Evolutionary conservation across 2,797 vertebrate genomes (phyloP), one percentile per base, ranked within the genome.

Genomic region (Ptychobarbus kaznakovi): DNA sequence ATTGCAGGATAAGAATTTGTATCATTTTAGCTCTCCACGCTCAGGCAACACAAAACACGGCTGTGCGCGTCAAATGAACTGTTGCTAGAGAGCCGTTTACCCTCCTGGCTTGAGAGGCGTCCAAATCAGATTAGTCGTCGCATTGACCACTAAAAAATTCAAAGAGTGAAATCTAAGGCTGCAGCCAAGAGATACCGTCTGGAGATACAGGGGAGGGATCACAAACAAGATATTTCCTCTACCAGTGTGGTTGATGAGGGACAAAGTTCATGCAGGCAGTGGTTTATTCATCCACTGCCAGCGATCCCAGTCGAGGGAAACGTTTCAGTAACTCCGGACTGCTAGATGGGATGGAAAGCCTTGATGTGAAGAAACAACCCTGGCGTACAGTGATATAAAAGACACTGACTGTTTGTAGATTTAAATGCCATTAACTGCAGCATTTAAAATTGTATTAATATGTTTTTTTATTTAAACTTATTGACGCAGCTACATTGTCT

Each of bases 71-170:
- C 91, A 94, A 96, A 95, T 95, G 94, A 93, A 92, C 93, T 94
- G 93, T 91, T 92, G 92, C 93, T 89, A 68, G 87, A 92, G 81
- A 88, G 44, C 86, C 90, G 89, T 93, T 94, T 93, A 92, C 92
- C 84, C 93, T 90, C 84, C 88, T 85, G 90, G 92, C 91, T 92
- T 92, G 88, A 91, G 86, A 92, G 87, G 90, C 89, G 87, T 94
- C 93, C 94, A 91, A 85, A 95, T 95, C 94, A 94, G 94, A 95
- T 95, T 94, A 92, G 93, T 93, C 93, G 87, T 90, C 90, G 42
- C 89, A 91, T 91, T 88, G 92, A 94, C 93, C 92, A 91, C 91
- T 93, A 92, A 93, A 92, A 94, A 92, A 92, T 84, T 88, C 88
- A 90, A 90, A 88, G 89, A 93, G 91, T 94, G 93, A 92, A 91